Evolutionary conservation across 2,888 invertebrate genomes (phyloP), one percentile per base, ranked within the genome.

Genomic region (Dasysyrphus tricinctus): DNA sequence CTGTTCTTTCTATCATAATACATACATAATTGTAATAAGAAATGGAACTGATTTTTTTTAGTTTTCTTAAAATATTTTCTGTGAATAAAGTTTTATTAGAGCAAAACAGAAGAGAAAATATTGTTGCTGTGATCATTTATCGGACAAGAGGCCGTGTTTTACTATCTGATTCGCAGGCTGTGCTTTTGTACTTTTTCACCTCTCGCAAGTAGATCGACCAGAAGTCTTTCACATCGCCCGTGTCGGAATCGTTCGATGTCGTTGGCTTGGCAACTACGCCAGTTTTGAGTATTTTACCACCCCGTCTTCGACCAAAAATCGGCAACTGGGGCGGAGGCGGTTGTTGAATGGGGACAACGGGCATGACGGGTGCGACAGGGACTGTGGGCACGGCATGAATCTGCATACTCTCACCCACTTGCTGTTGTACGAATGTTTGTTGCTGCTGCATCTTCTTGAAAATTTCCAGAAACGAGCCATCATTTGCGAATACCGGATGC

Each of bases 121-220:
- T 24, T 19, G 19, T 16, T 56, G 12, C 1, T 57, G 11, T 42
- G 19, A 5, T 39, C 5, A 16, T 88, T 94, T 95, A 98, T 95
- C 98, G 98, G 84, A 98, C 97, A 87, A 98, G 94, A 9, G 98
- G 97, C 89, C 98, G 94, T 59, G 97, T 97, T 93, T 97, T 98
- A 88, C 96, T 94, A 91, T 98, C 98, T 89, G 97, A 97, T 92
- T 98, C 97, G 92, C 98, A 98, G 87, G 97, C 97, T 73, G 97
- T 96, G 92, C 97, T 97, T 91, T 97, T 96, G 91, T 98, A 98
- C 91, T 97, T 96, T 91, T 97, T 96, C 19, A 98, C 98, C 94
- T 98, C 98, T 84, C 97, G 97, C 95, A 98, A 96, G 91, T 98
- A 98, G 34, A 97, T 94, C 0, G 97, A 96, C 98, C 98, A 98